phyloP scores from a whole-genome alignment of 2,888 invertebrate genomes.

The Brenthis hecate region DNA sequence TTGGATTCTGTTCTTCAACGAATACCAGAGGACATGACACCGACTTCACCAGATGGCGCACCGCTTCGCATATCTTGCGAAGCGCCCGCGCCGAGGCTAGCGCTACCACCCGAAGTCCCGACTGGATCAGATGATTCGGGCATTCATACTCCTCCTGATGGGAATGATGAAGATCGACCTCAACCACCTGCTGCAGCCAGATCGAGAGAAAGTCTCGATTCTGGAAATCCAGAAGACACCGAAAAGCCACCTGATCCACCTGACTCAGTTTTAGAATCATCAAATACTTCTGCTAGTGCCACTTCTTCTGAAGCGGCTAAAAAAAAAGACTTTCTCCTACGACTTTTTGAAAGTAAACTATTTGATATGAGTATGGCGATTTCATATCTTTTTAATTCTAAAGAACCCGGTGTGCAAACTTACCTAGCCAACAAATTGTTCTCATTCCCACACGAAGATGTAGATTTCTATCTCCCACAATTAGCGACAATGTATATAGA shows the following conservation, averaged over 20 bases:
- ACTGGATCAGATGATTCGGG: constrained; percentile 91
- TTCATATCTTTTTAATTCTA: constrained; percentile 98
- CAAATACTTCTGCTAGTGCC: constrained; percentile 61
- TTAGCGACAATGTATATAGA: constrained; percentile 99
- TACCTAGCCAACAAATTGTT: constrained; percentile 99
- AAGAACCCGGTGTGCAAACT: constrained; percentile 98
- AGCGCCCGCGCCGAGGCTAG: constrained; percentile 82
- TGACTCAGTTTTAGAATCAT: constrained; percentile 56
- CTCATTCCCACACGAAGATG: constrained; percentile 94
- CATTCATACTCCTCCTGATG: constrained; percentile 79
- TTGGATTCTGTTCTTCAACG: constrained; percentile 94
- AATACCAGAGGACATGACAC: constrained; percentile 92
- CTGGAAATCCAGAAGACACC: constrained; percentile 84
- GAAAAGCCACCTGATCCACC: constrained; percentile 77
- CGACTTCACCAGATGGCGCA: constrained; percentile 73
- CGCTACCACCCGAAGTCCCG: constrained; percentile 73
- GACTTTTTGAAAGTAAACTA: constrained; percentile 98
- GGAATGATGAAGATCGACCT: constrained; percentile 78
- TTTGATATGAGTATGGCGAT: constrained; percentile 99
- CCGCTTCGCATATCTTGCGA: constrained; percentile 68
- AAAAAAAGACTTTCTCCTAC: constrained; percentile 87
- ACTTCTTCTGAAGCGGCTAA: constrained; percentile 60
- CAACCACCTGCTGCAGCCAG: constrained; percentile 78
- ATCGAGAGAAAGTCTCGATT: constrained; percentile 89
- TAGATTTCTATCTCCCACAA: constrained; percentile 99